These are phyloP conservation scores for Timema podura DNA, from an alignment of 2,888 invertebrate species.

Conservation along the genomic window DNA sequence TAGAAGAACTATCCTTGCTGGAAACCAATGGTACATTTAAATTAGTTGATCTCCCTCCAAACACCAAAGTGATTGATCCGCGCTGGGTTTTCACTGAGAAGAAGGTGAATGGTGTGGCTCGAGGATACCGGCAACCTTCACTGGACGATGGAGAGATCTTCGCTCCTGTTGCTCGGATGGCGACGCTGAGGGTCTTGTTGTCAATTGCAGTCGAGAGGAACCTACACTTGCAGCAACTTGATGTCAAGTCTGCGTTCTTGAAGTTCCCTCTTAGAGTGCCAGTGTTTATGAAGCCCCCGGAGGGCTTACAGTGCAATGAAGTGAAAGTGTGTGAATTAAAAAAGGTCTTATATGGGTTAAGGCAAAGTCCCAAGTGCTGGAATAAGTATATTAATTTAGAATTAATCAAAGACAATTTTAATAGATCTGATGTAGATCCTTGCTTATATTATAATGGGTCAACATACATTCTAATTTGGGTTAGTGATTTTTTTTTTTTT, in stretches of 20 bases:
- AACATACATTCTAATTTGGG: too few relatives aligned
- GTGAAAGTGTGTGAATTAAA: too few relatives aligned
- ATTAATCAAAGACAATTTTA: background rate
- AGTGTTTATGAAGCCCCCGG: too few relatives aligned
- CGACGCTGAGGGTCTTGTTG: background rate
- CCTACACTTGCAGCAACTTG: background rate
- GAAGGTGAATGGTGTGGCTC: background rate
- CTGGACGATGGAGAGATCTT: background rate
- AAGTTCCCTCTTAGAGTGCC: background rate
- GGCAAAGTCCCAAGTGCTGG: too few relatives aligned
- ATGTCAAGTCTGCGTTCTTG: background rate
- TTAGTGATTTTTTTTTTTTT: too few relatives aligned
- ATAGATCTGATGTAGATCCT: background rate
- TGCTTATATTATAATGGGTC: conserved; percentile 1
- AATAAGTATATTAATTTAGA: too few relatives aligned
- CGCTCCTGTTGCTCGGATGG: background rate
- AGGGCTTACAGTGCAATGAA: too few relatives aligned
- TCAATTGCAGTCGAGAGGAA: background rate
- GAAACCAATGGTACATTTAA: too few relatives aligned
- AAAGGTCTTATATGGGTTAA: too few relatives aligned
- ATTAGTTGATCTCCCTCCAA: background rate
- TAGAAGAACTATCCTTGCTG: too few relatives aligned
- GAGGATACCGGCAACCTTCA: background rate
- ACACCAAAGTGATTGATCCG: background rate
- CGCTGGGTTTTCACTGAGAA: background rate